Conservation (phyloP, 1,140 invertebrate species). For the Danaus plexippus region DNA sequence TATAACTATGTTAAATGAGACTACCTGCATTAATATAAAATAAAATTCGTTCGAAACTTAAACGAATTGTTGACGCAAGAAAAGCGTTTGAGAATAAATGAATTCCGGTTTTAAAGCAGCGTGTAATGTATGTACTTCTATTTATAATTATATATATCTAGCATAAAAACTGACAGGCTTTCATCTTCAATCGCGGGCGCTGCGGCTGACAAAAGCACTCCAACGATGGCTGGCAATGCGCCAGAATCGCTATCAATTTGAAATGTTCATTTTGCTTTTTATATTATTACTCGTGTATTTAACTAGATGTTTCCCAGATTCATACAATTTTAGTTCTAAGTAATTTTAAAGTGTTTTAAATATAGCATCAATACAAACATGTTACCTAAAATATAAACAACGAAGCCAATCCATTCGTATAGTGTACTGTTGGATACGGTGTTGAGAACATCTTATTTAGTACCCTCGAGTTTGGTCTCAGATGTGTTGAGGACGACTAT, state of each 20-base stretch:
- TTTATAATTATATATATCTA: slow-evolving; percentile 11
- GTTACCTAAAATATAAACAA: too few relatives aligned
- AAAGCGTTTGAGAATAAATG: too few relatives aligned
- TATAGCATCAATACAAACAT: too few relatives aligned
- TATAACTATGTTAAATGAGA: background rate
- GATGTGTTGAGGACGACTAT: slow-evolving; percentile 9
- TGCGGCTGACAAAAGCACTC: slow-evolving; percentile 32
- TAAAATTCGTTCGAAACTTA: too few relatives aligned
- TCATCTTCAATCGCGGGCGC: slow-evolving; percentile 21
- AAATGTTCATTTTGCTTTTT: slow-evolving; percentile 24
- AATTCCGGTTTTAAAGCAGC: too few relatives aligned
- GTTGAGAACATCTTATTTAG: slow-evolving; percentile 31
- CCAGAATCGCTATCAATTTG: slow-evolving; percentile 30
- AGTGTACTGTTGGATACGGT: background rate
- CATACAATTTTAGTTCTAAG: too few relatives aligned
- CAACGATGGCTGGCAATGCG: slow-evolving; percentile 18
- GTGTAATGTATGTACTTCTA: background rate
- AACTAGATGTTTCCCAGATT: slow-evolving; percentile 8
- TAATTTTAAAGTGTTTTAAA: too few relatives aligned
- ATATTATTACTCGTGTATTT: slow-evolving; percentile 10
- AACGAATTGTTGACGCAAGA: too few relatives aligned
- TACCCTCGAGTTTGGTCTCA: slow-evolving; percentile 16
- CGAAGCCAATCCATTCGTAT: too few relatives aligned
- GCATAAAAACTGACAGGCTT: slow-evolving; percentile 17
- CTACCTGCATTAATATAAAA: slow-evolving; percentile 1